Base-by-base conservation (phyloP, 2,797 vertebrate species). In the Poeciliopsis paucimaculata region DNA sequence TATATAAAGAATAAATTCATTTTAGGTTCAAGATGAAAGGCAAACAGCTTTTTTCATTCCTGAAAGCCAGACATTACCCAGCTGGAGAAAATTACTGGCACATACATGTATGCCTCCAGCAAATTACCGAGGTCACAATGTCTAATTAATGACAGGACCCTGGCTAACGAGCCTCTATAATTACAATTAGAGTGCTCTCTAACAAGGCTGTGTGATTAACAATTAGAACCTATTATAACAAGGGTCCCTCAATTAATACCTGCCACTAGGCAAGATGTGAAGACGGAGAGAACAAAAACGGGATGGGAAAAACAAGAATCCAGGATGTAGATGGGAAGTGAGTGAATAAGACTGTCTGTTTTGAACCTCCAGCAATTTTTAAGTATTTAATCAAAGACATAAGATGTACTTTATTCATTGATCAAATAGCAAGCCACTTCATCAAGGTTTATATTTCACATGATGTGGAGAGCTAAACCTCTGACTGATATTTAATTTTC, bases 61-160 rank as follows among this genome's bases (percentile, higher is more conserved):
- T 28, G 45, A 39, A 31, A 72, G 49, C 64, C 15, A 43, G 68
- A 60, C 57, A 77, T 74, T 77, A 82, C 66, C 68, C 66, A 13
- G 3, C 20, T 57, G 46, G n/a, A 86, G 79, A 74, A 88, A 90
- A 92, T 79, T 79, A 82, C 66, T 83, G 85, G 79, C 84, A 88
- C 83, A 86, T 82, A 77, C 78, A 87, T 91, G 86, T 89, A 86
- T 68, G 88, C 77, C 88, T 90, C 82, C 83, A 88, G 91, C 90
- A 92, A 71, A 94, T 94, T 94, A 94, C 90, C 79, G 84, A 94
- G 92, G 94, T 93, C 91, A 92, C 86, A 89, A 87, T 89, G 93
- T 93, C 89, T 91, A 91, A 94, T 95, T 92, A 92, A 93, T 84
- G 85, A 82, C 84, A 86, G 87, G 82, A 73, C 82, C 77, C 77